phyloP scores from a whole-genome alignment of 1,140 invertebrate species.

The Anastrepha obliqua region DNA sequence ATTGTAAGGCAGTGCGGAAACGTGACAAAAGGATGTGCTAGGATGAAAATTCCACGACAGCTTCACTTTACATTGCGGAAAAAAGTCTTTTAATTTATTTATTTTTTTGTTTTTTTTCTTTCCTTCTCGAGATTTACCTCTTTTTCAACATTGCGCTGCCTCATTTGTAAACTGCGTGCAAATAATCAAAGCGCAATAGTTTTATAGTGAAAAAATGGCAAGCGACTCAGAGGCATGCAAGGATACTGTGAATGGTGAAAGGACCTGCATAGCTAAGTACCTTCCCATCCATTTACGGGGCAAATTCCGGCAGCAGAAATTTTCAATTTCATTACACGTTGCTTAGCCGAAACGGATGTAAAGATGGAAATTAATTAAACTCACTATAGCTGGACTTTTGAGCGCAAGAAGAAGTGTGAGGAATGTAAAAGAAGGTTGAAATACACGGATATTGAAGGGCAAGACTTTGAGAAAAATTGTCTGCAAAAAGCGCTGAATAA shows the following conservation, averaged over 20 bases:
- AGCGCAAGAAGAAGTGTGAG: slow-evolving; percentile 7
- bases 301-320: slow-evolving; percentile 16
- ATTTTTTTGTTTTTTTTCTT: not conserved
- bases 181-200: slow-evolving; percentile 47
- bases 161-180: slow-evolving; percentile 8
- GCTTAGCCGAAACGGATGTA: slow-evolving; percentile 63
- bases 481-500: no score
- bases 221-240: not conserved
- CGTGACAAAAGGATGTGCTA: slow-evolving; percentile 13
- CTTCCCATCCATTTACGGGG: not conserved
- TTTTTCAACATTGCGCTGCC: not conserved
- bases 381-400: slow-evolving; percentile 56
- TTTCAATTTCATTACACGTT: slow-evolving; percentile 58
- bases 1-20: slow-evolving; percentile 16
- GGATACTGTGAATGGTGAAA: no score
- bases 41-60: slow-evolving; percentile 27
- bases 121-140: not conserved
- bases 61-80: not conserved
- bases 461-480: not conserved
- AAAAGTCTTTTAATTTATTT: not conserved
- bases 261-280: not conserved
- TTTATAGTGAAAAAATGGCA: not conserved
- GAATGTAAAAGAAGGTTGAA: slow-evolving; percentile 1
- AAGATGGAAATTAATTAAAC: slow-evolving; percentile 72
- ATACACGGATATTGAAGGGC: not conserved